Evolutionary conservation across 2,797 vertebrate genomes (phyloP).

Genomic region (Leontocebus nigricollis): DNA sequence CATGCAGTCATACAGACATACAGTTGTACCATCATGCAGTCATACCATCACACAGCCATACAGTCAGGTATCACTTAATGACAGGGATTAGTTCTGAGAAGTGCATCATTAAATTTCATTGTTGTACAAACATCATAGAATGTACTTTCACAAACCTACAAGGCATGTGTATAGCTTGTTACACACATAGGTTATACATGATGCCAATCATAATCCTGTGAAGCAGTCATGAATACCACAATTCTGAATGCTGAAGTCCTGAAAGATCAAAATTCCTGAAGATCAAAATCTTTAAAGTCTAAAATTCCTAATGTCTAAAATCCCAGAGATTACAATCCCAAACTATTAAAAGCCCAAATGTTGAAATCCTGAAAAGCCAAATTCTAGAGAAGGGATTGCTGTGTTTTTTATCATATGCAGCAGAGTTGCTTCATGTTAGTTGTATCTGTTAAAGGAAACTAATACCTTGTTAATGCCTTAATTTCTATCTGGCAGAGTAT

Average conservation of each 20-base stretch:
- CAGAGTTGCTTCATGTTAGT: neutral
- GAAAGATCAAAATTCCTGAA: neutral
- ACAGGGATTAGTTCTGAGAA: neutral
- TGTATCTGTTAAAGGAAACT: neutral
- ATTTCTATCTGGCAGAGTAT: neutral
- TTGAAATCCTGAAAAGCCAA: neutral
- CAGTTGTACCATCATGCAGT: neutral
- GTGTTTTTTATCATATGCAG: neutral
- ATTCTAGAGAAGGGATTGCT: neutral
- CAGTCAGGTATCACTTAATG: neutral
- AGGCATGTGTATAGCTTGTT: neutral
- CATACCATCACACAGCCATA: neutral
- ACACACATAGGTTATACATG: neutral
- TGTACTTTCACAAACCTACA: neutral
- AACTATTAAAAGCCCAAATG: neutral
- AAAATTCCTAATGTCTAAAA: neutral
- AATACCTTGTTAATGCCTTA: neutral
- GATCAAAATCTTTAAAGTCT: neutral
- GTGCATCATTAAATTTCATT: neutral
- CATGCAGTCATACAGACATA: no score
- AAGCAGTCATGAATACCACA: neutral
- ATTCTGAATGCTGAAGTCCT: neutral
- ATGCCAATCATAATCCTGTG: neutral
- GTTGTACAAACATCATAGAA: neutral
- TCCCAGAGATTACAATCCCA: neutral